Percentiles rank a stretch among this genome's conserved stretches.
These are phyloP conservation scores for Diplodus sargus DNA, from an alignment of 2,797 vertebrate genomes.

Conservation along the genomic window DNA sequence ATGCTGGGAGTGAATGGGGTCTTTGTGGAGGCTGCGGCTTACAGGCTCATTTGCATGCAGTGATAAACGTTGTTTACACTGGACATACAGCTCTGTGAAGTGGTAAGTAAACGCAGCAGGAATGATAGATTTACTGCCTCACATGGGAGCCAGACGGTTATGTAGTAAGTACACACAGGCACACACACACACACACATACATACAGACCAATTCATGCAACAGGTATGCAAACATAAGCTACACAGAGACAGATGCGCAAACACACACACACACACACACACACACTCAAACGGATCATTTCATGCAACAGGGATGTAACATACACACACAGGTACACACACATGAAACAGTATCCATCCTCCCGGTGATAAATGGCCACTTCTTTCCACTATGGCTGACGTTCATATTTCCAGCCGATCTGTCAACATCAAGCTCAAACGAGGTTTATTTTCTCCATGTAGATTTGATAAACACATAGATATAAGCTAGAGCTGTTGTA, in stretches of 20 bases:
- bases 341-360: conserved; percentile 61
- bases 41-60: conserved; percentile 82
- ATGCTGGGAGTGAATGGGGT: conserved; percentile 69
- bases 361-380: conserved; percentile 66
- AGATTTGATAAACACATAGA: conserved; percentile 75
- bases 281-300: conserved; percentile 43
- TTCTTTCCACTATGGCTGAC: conserved; percentile 55
- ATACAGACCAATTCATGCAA: conserved; percentile 62
- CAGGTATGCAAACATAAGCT: conserved; percentile 67
- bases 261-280: conserved; percentile 33
- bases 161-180: conserved; percentile 44
- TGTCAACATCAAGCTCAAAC: conserved; percentile 66
- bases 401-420: conserved; percentile 71
- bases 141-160: conserved; percentile 76
- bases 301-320: conserved; percentile 65
- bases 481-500: conserved; percentile 58
- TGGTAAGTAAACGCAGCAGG: conserved; percentile 78
- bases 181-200: conserved; percentile 28
- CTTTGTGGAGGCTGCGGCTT: conserved; percentile 73
- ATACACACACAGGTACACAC: conserved; percentile 46
- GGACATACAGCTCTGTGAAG: conserved; percentile 79
- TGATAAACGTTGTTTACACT: conserved; percentile 87
- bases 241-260: conserved; percentile 56
- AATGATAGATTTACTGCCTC: conserved; percentile 82
- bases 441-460: conserved; percentile 69